Percentiles rank a stretch among this genome's conserved stretches.
Evolutionary conservation across 2,797 vertebrate species (phyloP).

Genomic region (Acomys russatus): DNA sequence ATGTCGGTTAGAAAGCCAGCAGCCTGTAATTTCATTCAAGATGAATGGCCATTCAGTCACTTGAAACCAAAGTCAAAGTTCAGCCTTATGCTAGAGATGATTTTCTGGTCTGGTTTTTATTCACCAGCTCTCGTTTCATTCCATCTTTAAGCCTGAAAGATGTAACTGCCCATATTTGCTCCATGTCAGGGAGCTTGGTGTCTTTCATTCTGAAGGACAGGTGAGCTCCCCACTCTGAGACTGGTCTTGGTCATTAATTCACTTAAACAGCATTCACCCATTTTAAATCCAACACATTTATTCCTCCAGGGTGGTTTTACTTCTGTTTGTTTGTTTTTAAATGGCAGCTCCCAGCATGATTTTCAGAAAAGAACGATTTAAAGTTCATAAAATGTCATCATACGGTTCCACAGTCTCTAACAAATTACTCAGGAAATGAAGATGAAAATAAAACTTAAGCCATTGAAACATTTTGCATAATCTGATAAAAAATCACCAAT

Average conservation of each 20-base stretch:
- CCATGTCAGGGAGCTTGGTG: not conserved
- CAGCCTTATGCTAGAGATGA: not conserved
- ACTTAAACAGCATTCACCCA: slow-evolving; percentile 41
- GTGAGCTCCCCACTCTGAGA: slow-evolving; percentile 27
- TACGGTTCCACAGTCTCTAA: slow-evolving; percentile 66
- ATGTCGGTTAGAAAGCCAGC: not conserved
- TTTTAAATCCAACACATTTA: slow-evolving; percentile 69
- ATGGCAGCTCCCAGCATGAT: slow-evolving; percentile 80
- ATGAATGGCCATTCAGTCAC: not conserved
- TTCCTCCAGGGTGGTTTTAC: slow-evolving; percentile 64
- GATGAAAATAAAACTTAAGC: slow-evolving; percentile 71
- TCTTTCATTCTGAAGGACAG: slow-evolving; percentile 57
- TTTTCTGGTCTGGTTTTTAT: not conserved
- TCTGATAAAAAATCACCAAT: slow-evolving; percentile 58
- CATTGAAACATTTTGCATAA: slow-evolving; percentile 57
- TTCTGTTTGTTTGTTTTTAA: slow-evolving; percentile 80
- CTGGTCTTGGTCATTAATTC: slow-evolving; percentile 6
- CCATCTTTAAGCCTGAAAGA: not conserved
- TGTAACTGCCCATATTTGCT: not conserved
- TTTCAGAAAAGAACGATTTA: slow-evolving; percentile 77
- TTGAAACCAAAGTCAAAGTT: slow-evolving; percentile 41
- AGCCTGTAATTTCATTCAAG: not conserved
- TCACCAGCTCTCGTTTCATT: not conserved
- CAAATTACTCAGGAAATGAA: slow-evolving; percentile 74
- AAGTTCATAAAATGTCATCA: slow-evolving; percentile 84